Evolutionary conservation across 2,113 vertebrate species (phyloP), one percentile per base, ranked within the genome.

Genomic region (Sardina pilchardus): DNA sequence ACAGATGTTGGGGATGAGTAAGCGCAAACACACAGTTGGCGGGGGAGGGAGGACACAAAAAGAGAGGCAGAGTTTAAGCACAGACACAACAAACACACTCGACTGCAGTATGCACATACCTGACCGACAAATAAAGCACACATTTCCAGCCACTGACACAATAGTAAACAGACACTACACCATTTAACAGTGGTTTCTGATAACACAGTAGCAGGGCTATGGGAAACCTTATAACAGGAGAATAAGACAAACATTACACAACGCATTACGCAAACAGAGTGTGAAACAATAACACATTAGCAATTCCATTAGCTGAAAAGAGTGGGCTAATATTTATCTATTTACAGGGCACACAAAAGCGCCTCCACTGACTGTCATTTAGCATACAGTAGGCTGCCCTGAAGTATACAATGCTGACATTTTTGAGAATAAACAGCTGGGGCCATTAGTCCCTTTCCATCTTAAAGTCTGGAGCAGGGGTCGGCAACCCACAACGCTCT

Each of bases 31-130:
- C 71, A 78, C 30, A 39, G 71, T 36, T 78, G 71, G 71, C 4
- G 71, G 63, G 63, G 71, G 30, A 78, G 71, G 71, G 88, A 91
- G 90, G 89, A 94, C 88, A 94, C 89, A 93, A 90, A 91, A 83
- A 91, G 83, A 91, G 82, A 89, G 84, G 82, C 87, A 89, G 88
- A 87, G 80, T 94, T 94, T 91, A 93, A 92, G 93, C 86, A 91
- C 63, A 87, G 14, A 63, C 42, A 71, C 26, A n/a, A 43, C 36
- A 59, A 47, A 87, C 16, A 4, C 4, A 6, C 24, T 59, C 4
- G 36, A 45, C 26, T 36, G 34, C 71, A 36, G 2, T 34, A 75
- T 75, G 36, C 34, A 78, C 34, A 78, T 12, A 78, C 26, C 71
- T 16, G 5, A 14, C 30, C 14, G 36, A 16, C 16, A 78, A 30